A percentile compares a stretch with the other conserved stretches of the same genome.
phyloP scores from a whole-genome alignment of 2,888 invertebrate genomes.

The Drosophila subsilvestris region DNA sequence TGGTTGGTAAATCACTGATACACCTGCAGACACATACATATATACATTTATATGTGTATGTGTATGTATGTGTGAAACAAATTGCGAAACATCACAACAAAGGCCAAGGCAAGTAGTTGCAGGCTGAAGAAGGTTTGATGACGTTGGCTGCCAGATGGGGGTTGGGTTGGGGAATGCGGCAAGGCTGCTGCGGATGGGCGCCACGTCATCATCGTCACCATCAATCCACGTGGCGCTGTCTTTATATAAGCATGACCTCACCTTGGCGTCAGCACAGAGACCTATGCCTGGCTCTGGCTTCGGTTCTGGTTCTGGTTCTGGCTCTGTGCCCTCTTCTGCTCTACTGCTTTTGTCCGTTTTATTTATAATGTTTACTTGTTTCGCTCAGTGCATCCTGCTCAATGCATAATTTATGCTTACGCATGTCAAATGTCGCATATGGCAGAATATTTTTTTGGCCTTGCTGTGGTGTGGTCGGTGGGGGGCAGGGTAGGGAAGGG shows the following conservation, averaged over 20 bases:
- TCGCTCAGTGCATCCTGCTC: conserved; percentile 17
- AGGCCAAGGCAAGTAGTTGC: conserved; percentile 27
- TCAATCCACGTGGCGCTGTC: conserved; percentile 45
- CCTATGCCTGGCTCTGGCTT: not conserved
- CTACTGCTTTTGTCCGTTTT: conserved; percentile 39
- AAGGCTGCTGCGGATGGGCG: conserved; percentile 44
- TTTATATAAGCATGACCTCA: conserved; percentile 74
- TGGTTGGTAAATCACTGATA: not conserved
- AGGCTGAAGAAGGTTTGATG: conserved; percentile 54
- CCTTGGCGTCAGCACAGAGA: conserved; percentile 28
- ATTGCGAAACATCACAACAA: conserved; percentile 28
- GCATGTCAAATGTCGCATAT: conserved; percentile 48
- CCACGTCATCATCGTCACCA: conserved; percentile 39
- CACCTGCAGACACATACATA: conserved; percentile 1
- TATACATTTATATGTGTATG: not conserved
- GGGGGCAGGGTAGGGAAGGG: too few species aligned
- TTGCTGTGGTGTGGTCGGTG: not conserved
- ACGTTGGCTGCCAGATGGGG: conserved; percentile 48
- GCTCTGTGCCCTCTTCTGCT: not conserved
- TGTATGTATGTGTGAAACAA: conserved; percentile 23
- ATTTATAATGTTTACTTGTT: conserved; percentile 54
- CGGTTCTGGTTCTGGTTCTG: too few species aligned
- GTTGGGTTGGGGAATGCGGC: not conserved
- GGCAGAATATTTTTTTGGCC: conserved; percentile 31
- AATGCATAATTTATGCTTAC: conserved; percentile 50